Evolutionary conservation across 1,140 invertebrate species (phyloP).

Genomic region (Monomorium pharaonis): DNA sequence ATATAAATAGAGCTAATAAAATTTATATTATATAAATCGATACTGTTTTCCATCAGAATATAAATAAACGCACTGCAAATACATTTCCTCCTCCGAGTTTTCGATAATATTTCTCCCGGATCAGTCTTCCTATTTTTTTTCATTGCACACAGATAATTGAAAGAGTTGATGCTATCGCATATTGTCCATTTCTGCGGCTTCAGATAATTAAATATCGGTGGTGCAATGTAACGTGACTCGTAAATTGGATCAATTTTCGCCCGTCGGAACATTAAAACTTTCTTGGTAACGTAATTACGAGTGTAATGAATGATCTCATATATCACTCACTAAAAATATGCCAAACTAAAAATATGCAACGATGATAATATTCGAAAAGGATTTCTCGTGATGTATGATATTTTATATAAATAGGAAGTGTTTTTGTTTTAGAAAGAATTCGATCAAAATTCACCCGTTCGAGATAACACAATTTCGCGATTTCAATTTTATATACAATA

Average conservation of each 20-base stretch:
- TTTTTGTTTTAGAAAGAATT: neutral
- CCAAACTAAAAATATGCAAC: neutral
- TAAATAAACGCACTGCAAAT: constrained; percentile 6
- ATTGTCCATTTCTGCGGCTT: constrained; percentile 19
- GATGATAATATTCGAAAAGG: neutral
- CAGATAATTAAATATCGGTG: constrained; percentile 30
- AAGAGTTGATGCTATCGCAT: neutral
- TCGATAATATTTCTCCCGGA: constrained; percentile 1
- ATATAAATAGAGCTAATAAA: neutral
- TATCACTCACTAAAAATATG: constrained; percentile 37
- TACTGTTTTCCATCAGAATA: neutral
- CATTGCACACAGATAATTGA: neutral
- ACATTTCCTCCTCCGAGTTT: neutral
- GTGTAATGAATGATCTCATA: constrained; percentile 37
- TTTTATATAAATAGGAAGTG: neutral
- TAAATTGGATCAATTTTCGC: constrained; percentile 45
- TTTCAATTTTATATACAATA: no score
- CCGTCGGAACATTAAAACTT: neutral
- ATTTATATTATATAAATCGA: neutral
- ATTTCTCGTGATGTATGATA: neutral
- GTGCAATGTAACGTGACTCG: constrained; percentile 29
- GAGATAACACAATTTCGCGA: neutral
- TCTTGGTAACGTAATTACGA: constrained; percentile 11
- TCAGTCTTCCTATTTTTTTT: neutral
- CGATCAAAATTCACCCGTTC: neutral